Base-by-base conservation (phyloP, 1,140 invertebrate genomes). In the Drosophila pandora region DNA sequence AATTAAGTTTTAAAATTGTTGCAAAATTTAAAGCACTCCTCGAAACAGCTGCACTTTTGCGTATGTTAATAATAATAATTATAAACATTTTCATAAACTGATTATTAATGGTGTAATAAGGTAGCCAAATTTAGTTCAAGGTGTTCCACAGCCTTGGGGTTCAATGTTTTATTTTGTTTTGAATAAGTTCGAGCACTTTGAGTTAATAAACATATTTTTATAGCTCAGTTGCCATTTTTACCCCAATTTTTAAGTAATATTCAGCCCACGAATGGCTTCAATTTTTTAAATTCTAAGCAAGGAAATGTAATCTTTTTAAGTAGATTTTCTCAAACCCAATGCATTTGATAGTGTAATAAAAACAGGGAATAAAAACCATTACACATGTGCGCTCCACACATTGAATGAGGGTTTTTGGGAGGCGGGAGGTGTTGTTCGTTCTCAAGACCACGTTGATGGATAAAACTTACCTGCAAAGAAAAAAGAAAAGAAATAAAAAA, bases 401-500 rank as follows among this genome's bases (percentile, higher is more conserved):
- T n/a, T 6, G 7, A 2, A 37, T 5, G 23, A n/a, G 12, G 22
- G 25, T 17, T 60, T 4, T 7, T 17, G 17, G 23, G n/a, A 2
- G 8, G 34, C 4, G 3, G 34, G 10, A 37, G 32, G 45, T 50
- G 47, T 65, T 43, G 25, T 13, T 21, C 32, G 10, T 57, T 57
- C n/a, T 37, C 49, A 37, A 65, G 55, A 8, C 62, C 34, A 28
- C 30, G 43, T 54, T 55, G 55, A 76, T 60, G 70, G 58, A 69
- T 69, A 69, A 76, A 77, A 88, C 83, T 87, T 88, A 87, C 83
- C 83, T 87, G 79, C 45, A 88, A 87, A 21, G 57, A 82, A 45
- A 65, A 53, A 65, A 57, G 50, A 67, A 41, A 75, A 37, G 59
- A 54, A 37, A 58, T 67, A 67, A 70, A 58, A 79, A 76, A 88